A percentile compares a stretch with the other conserved stretches of the same genome.
Conservation (phyloP, 2,113 vertebrate genomes). For the Plecturocebus donacophilus region DNA sequence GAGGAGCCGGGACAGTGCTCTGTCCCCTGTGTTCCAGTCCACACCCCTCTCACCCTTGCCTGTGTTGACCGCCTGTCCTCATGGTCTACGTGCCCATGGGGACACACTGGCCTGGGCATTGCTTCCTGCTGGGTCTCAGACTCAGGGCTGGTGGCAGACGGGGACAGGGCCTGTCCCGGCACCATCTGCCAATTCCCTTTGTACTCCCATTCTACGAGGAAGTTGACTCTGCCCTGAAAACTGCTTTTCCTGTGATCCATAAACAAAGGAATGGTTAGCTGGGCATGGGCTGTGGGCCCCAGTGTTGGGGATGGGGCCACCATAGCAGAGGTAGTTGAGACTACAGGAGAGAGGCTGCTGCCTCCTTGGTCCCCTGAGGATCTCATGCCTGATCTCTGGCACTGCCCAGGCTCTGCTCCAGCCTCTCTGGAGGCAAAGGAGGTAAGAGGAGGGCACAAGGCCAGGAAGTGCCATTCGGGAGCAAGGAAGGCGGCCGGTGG, state of each 20-base stretch:
- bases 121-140: not conserved
- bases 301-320: no score
- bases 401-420: not conserved
- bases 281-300: not conserved
- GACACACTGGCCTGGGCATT: rapidly evolving
- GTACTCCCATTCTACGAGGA: not conserved
- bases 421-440: not conserved
- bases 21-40: not conserved
- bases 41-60: not conserved
- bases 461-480: constrained; percentile 27
- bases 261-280: not conserved
- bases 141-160: rapidly evolving
- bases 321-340: not conserved
- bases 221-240: not conserved
- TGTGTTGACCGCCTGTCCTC: rapidly evolving
- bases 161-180: not conserved
- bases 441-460: not conserved
- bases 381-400: not conserved
- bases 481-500: not conserved
- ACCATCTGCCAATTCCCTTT: not conserved
- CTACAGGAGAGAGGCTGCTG: not conserved
- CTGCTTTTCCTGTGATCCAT: not conserved
- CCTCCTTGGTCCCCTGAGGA: no score
- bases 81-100: rapidly evolving
- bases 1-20: not conserved